Conservation (phyloP, 2,113 vertebrate genomes). For the Cephalopholis sonnerati region DNA sequence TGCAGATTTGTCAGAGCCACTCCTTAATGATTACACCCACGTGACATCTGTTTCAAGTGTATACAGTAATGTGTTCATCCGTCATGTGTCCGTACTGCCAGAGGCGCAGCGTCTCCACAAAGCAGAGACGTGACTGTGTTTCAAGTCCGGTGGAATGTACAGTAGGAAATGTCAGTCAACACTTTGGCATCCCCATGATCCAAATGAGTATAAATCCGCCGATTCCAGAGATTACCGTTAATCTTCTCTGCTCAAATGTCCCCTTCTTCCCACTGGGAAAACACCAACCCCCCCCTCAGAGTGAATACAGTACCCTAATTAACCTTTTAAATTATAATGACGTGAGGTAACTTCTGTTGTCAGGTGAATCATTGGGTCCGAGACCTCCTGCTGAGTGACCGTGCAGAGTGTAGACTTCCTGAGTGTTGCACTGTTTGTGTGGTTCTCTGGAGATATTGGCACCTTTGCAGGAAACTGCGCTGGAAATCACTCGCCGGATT, state of each 20-base stretch:
- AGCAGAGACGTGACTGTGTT: neutral
- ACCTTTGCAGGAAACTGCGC: neutral
- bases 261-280: slow-evolving; percentile 50
- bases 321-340: slow-evolving; percentile 16
- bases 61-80: slow-evolving; percentile 5
- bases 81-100: neutral
- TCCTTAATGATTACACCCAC: neutral
- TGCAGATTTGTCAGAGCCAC: slow-evolving; percentile 10
- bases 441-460: slow-evolving; percentile 35
- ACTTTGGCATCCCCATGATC: slow-evolving; percentile 48
- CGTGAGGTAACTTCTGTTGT: slow-evolving; percentile 51
- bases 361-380: slow-evolving; percentile 20
- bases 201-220: slow-evolving; percentile 70
- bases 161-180: slow-evolving; percentile 53
- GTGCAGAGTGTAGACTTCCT: slow-evolving; percentile 55
- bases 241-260: slow-evolving; percentile 71
- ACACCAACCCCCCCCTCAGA: slow-evolving; percentile 40
- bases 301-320: slow-evolving; percentile 68
- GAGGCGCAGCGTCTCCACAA: neutral
- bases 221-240: slow-evolving; percentile 66
- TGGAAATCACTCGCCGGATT: slow-evolving; percentile 85
- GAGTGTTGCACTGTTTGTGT: slow-evolving; percentile 49
- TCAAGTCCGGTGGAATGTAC: slow-evolving; percentile 46
- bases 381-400: neutral
- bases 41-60: slow-evolving; percentile 40